Conservation (phyloP, 2,113 vertebrate genomes). For the Rhagologus leucostigma region DNA sequence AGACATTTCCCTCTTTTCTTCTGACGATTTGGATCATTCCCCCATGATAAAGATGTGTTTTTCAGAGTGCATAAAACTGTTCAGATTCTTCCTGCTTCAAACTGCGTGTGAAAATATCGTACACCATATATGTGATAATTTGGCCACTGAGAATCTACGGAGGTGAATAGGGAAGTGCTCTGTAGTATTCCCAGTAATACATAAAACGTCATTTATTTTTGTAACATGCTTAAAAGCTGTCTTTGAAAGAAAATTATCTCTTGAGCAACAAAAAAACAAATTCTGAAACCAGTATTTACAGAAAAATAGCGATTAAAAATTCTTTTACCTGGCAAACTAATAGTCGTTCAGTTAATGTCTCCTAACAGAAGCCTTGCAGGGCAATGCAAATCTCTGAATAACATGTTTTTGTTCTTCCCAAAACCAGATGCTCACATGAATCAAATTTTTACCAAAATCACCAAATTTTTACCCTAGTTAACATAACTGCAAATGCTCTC, state of each 20-base stretch:
- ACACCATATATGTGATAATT: background rate
- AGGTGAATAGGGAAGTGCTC: background rate
- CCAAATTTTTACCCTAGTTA: background rate
- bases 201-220: background rate
- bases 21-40: background rate
- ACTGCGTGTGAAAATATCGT: background rate
- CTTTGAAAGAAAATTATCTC: background rate
- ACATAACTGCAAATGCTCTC: background rate
- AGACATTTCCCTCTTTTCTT: background rate
- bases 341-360: background rate
- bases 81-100: background rate
- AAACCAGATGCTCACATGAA: background rate
- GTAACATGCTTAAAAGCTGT: background rate
- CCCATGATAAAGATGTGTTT: background rate
- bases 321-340: background rate
- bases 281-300: background rate
- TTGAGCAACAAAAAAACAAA: background rate
- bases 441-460: background rate
- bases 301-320: background rate
- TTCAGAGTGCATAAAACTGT: background rate
- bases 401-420: background rate
- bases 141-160: background rate
- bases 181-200: background rate
- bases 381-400: background rate
- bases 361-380: background rate